Base-by-base conservation (phyloP, 2,888 invertebrate genomes). In the Megamerina dolium region DNA sequence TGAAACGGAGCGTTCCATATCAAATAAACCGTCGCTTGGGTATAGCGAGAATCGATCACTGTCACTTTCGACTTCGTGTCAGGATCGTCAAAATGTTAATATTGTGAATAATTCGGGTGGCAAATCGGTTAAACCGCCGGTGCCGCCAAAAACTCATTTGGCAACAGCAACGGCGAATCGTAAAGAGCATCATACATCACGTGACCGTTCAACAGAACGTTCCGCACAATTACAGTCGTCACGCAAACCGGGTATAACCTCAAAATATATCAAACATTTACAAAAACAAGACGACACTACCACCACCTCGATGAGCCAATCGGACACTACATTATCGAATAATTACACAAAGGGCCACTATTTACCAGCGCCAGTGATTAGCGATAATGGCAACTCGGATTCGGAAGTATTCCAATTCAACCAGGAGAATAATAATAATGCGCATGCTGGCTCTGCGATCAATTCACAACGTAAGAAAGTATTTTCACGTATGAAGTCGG, bases 1-100 rank as follows among this genome's bases (percentile, higher is more conserved):
- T 0, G 87, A 87, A 63, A 87, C 87, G 0, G 87, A 87, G 54
- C 81, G 81, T 50, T 87, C 87, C 1, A 80, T 82, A 49, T 86
- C 86, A 0, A 83, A 78, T 63, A 82, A 79, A 68, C 79, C 73
- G 0, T 80, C 73, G 3, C 68, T 74, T 50, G 80, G 73, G 4
- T 69, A 68, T 46, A 70, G 66, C 41, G 70, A 70, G 17, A 63
- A 68, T 46, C 64, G 62, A 17, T 68, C 64, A 30, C 48, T 61
- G 3, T 63, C 66, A 19, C 57, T 61, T 32, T 66, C 67, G 0
- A 51, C 52, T 3, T 56, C 58, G 3, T 54, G 55, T 44, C 52
- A 51, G 21, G 64, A 66, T 12, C 60, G 39, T 54, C 34, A 37
- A 1, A 45, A 45, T n/a, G 34, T 41, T 30, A 43, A 56, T 17